These are phyloP conservation scores for Dermochelys coriacea DNA, from an alignment of 2,797 vertebrate genomes.

Conservation along the genomic window DNA sequence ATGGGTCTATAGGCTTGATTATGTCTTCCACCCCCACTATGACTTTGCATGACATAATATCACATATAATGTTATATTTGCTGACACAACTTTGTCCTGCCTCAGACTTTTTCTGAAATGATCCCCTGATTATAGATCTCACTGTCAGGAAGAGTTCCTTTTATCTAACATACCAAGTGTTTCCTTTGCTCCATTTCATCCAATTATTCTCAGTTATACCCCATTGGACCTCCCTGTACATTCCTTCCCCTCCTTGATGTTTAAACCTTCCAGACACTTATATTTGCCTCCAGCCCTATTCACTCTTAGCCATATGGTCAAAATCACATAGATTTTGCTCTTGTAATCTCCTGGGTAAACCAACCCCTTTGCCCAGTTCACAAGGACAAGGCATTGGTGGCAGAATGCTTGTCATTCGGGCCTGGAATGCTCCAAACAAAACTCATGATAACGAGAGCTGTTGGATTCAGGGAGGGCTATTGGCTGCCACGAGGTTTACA, in stretches of 20 bases:
- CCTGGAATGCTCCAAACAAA: background rate
- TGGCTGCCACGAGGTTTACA: background rate
- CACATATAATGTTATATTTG: background rate
- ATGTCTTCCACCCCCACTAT: background rate
- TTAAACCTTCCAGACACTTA: background rate
- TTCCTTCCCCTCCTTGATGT: background rate
- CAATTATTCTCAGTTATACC: background rate
- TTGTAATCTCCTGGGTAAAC: background rate
- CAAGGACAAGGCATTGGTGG: background rate
- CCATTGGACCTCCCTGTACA: background rate
- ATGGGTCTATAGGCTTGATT: background rate
- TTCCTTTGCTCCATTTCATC: slow-evolving; percentile 50
- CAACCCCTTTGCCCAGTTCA: background rate
- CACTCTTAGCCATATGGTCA: background rate
- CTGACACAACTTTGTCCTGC: background rate
- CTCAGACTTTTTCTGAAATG: background rate
- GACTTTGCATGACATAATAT: background rate
- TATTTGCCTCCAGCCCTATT: background rate
- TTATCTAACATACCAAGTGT: slow-evolving; percentile 35
- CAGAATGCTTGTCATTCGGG: background rate
- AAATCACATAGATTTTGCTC: background rate
- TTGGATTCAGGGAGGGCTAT: background rate
- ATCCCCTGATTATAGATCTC: background rate
- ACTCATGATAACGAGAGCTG: background rate
- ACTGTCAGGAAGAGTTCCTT: slow-evolving; percentile 55